A percentile compares a stretch with the other conserved stretches of the same genome.
Evolutionary conservation across 2,113 vertebrate genomes (phyloP).

Genomic region (Baryphthengus martii): DNA sequence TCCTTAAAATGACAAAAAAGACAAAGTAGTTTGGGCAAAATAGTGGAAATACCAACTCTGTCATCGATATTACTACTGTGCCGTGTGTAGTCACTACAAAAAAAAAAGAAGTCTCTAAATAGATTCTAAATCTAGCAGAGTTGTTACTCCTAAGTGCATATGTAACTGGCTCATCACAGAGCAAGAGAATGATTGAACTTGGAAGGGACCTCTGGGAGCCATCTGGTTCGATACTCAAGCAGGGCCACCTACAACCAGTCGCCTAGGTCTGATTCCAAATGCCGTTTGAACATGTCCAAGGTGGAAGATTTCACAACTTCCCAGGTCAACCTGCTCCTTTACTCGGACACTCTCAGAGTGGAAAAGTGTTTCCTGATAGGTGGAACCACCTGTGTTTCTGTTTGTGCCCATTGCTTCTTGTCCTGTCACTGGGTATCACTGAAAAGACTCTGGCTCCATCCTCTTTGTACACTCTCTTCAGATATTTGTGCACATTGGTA

Average conservation of each 20-base stretch:
- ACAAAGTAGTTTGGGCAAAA: background rate
- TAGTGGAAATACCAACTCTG: background rate
- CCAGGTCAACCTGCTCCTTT: too few species aligned
- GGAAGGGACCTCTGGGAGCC: background rate
- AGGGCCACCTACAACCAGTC: background rate
- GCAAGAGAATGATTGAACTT: background rate
- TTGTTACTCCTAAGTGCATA: background rate
- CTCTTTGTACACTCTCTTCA: too few species aligned
- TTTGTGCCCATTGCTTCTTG: too few species aligned
- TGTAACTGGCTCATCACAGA: background rate
- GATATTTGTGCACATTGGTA: too few species aligned
- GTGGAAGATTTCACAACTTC: background rate
- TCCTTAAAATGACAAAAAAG: background rate
- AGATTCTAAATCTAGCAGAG: background rate
- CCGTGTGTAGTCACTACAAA: background rate
- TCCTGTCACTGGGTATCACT: too few species aligned
- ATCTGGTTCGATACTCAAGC: background rate
- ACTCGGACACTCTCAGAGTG: background rate
- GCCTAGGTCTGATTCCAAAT: fast-evolving
- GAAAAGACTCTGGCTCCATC: too few species aligned
- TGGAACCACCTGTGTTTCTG: background rate
- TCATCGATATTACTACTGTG: background rate
- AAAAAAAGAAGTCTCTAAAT: background rate
- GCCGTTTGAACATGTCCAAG: background rate
- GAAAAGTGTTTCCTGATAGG: background rate